Base-by-base conservation (phyloP, 1,140 invertebrate species). In the Heliconius nattereri region DNA sequence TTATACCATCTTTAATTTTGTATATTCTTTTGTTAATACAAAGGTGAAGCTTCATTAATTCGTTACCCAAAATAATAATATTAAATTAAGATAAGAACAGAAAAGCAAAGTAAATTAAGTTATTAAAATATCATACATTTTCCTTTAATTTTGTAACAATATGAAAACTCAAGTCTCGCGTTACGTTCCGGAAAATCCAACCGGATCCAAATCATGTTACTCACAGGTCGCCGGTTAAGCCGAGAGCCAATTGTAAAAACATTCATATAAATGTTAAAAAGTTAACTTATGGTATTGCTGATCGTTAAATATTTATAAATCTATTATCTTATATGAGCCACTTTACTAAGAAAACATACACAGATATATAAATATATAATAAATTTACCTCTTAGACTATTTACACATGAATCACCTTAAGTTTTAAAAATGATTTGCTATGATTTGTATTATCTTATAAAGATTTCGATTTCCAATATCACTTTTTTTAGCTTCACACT, bases 181-280 rank as follows among this genome's bases (percentile, higher is more conserved):
- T 75, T 40, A 66, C 35, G 29, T 75, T 75, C 74, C 74, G 29
- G 74, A 60, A 75, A 66, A 75, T 66, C 8, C 60, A 66, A 66
- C 60, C 74, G 54, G 74, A 66, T 66, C 37, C 74, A 66, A 75
- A 40, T 35, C 35, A 60, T 35, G 52, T 66, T 75, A 60, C 74
- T 75, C 74, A 40, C 54, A 35, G 35, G 54, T 66, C 37, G 54
- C 60, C n/a, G 20, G 26, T 49, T 29, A 66, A 11, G 23, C 23
- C 23, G 60, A 66, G 60, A 66, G 60, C 13, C 60, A 29, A 66
- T 29, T 66, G 26, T 66, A 26, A 20, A 16, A 60, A 60, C n/a
- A 23, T n/a, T 29, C 26, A 66, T 66, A 66, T 66, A 66, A 66
- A 66, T 66, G 8, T 29, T 7, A 66, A 66, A 29, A 8, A 13